Evolutionary conservation across 2,888 invertebrate genomes (phyloP).

Genomic region (Pachycephus smyrnensis): DNA sequence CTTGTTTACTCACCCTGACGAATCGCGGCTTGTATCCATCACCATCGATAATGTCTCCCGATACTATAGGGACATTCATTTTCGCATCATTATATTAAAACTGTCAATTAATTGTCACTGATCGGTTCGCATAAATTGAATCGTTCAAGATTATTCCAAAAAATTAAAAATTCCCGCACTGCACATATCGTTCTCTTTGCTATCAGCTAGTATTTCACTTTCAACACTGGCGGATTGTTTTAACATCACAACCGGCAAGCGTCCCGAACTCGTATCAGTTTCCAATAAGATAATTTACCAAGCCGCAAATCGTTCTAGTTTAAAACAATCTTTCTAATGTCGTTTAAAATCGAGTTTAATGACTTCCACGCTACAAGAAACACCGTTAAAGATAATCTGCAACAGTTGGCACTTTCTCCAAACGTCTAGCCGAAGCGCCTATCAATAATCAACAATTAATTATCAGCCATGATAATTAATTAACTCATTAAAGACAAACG

Average conservation of each 20-base stretch:
- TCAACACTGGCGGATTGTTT: neutral
- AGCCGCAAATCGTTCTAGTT: neutral
- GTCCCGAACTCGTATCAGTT: neutral
- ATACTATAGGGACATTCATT: slow-evolving; percentile 64
- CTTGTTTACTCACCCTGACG: slow-evolving; percentile 55
- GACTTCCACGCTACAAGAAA: neutral
- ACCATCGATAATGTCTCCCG: slow-evolving; percentile 61
- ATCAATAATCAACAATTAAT: neutral
- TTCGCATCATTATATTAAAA: slow-evolving; percentile 33
- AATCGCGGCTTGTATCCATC: slow-evolving; percentile 61
- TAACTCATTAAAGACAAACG: neutral
- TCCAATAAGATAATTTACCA: neutral
- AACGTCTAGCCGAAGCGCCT: neutral
- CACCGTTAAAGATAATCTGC: neutral
- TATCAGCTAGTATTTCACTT: neutral
- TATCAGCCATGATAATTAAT: neutral
- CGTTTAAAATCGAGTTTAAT: neutral
- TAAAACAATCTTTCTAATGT: neutral
- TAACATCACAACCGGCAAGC: neutral
- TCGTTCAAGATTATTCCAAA: slow-evolving; percentile 2
- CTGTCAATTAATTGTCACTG: slow-evolving; percentile 4
- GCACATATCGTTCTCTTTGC: neutral
- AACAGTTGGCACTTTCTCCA: neutral
- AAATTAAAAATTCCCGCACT: slow-evolving; percentile 9
- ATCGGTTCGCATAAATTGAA: neutral